Evolutionary conservation across 2,888 invertebrate genomes (phyloP).

Genomic region (Ectobius pallidus): DNA sequence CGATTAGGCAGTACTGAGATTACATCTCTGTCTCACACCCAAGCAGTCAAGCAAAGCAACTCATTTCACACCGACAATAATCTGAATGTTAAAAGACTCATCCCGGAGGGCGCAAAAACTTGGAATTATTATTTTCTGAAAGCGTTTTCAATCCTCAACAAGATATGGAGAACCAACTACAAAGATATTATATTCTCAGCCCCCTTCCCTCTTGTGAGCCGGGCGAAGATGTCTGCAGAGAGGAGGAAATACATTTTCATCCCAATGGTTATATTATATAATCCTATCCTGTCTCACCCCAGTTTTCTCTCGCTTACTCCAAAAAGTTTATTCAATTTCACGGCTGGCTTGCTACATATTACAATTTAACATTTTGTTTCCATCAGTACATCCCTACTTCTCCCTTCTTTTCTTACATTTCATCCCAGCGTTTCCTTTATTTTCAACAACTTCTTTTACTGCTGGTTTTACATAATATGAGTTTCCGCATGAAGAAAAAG

Average conservation of each 20-base stretch:
- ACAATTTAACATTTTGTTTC: constrained; percentile 48
- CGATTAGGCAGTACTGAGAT: constrained; percentile 9
- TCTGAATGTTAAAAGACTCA: constrained; percentile 55
- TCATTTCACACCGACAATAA: constrained; percentile 54
- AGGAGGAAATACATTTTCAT: constrained; percentile 37
- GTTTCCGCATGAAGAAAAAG: too few species aligned
- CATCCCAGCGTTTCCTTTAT: constrained; percentile 25
- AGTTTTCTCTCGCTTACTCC: constrained; percentile 28
- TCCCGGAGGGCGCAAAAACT: constrained; percentile 48
- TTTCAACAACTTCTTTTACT: constrained; percentile 29
- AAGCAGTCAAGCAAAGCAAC: constrained; percentile 41
- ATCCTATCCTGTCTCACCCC: neutral
- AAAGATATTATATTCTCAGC: constrained; percentile 39
- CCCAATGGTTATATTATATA: constrained; percentile 32
- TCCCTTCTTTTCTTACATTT: constrained; percentile 12
- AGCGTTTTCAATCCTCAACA: constrained; percentile 32
- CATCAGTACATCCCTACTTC: neutral
- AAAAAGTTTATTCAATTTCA: constrained; percentile 53
- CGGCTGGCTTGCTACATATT: constrained; percentile 51
- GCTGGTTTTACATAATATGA: constrained; percentile 34
- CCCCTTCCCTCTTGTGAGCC: neutral
- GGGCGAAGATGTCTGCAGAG: neutral
- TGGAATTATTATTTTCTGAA: constrained; percentile 35
- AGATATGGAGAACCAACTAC: constrained; percentile 35
- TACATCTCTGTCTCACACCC: constrained; percentile 20